Percentiles rank a stretch among this genome's conserved stretches.
Conservation (phyloP, 2,797 vertebrate species). For the Rhinoraja longicauda region DNA sequence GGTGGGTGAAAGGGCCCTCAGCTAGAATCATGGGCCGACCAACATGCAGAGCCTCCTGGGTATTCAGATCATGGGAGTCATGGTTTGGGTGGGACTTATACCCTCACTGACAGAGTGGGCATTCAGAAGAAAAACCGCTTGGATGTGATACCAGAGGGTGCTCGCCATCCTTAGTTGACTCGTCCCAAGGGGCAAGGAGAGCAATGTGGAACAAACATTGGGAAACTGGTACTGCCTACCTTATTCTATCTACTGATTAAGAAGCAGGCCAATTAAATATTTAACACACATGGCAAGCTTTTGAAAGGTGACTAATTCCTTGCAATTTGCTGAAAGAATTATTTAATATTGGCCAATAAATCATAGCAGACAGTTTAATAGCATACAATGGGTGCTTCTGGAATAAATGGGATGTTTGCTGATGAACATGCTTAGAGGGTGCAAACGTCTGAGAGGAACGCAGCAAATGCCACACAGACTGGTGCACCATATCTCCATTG, state of each 20-base stretch:
- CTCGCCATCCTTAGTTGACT: neutral
- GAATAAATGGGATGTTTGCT: neutral
- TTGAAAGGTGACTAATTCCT: neutral
- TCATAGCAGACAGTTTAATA: neutral
- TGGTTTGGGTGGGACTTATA: neutral
- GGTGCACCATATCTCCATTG: too few relatives aligned
- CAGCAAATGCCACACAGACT: neutral
- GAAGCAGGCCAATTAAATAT: neutral
- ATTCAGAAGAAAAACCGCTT: neutral
- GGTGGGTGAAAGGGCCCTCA: too few relatives aligned
- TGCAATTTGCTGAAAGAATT: slow-evolving; percentile 11
- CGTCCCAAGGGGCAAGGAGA: neutral
- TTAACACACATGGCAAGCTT: neutral
- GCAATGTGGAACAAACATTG: neutral
- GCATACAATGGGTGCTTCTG: neutral
- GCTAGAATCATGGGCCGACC: too few relatives aligned
- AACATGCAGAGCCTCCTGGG: too few relatives aligned
- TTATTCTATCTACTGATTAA: neutral
- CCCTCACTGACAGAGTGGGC: neutral
- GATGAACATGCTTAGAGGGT: neutral
- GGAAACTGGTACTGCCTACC: neutral
- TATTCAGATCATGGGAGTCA: too few relatives aligned
- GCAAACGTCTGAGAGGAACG: neutral
- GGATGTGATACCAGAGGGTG: neutral
- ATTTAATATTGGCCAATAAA: slow-evolving; percentile 23